Evolutionary conservation across 2,888 invertebrate genomes (phyloP).

Genomic region (Callyntrura sp.): DNA sequence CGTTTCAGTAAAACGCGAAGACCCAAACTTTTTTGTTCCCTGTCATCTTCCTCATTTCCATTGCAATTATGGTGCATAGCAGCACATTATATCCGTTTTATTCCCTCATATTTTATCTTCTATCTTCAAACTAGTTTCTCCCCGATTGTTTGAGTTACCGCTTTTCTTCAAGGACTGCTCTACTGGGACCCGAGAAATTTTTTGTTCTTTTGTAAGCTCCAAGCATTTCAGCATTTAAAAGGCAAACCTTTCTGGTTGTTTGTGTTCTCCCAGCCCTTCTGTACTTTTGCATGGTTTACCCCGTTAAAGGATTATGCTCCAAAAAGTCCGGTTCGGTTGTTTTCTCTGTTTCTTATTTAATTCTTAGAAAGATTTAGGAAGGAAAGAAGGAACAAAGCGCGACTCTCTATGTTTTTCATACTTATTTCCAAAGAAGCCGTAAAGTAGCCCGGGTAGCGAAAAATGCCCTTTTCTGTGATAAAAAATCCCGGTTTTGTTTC

Average conservation of each 20-base stretch:
- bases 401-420: not conserved
- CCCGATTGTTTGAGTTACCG: constrained; percentile 63
- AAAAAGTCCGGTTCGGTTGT: constrained; percentile 28
- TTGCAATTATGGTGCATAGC: too few species aligned
- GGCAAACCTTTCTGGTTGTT: constrained; percentile 57
- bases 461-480: constrained; percentile 28
- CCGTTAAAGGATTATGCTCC: constrained; percentile 70
- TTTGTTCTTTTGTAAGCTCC: constrained; percentile 22
- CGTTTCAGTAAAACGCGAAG: not conserved
- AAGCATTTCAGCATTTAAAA: constrained; percentile 55
- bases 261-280: constrained; percentile 48
- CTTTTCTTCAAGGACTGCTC: constrained; percentile 42
- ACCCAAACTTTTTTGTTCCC: not conserved
- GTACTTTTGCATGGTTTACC: constrained; percentile 66
- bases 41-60: too few species aligned
- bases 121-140: not conserved
- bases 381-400: not conserved
- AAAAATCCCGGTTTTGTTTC: constrained; percentile 41
- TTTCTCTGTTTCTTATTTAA: constrained; percentile 15
- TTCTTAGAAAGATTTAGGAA: constrained; percentile 53
- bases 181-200: not conserved
- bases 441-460: constrained; percentile 20
- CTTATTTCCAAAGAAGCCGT: constrained; percentile 9
- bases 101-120: too few species aligned
- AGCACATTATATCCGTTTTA: too few species aligned